phyloP scores from a whole-genome alignment of 1,140 invertebrate species.

The Andricus grossulariae region DNA sequence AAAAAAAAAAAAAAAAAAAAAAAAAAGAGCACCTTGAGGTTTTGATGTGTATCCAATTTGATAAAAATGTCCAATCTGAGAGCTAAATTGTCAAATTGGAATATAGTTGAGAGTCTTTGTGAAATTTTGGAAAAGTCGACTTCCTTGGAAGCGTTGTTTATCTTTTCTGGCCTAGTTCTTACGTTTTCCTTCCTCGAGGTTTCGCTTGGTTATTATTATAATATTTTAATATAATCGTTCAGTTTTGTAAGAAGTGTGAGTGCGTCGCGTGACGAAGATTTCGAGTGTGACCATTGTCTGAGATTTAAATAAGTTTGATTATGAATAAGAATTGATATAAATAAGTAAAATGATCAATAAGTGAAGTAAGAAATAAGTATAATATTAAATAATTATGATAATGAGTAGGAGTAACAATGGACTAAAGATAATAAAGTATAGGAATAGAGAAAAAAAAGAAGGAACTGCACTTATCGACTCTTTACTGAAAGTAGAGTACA shows the following conservation, averaged over 20 bases:
- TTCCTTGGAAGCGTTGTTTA: constrained; percentile 42
- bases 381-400: constrained; percentile 51
- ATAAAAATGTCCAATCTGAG: too few species aligned
- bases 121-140: constrained; percentile 32
- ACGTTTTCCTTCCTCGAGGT: constrained; percentile 51
- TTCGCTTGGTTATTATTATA: constrained; percentile 53
- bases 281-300: constrained; percentile 65
- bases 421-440: constrained; percentile 6
- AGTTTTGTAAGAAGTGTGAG: constrained; percentile 49
- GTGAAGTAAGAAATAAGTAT: neutral
- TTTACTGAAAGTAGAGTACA: constrained; percentile 69
- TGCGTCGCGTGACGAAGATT: neutral
- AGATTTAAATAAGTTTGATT: constrained; percentile 64
- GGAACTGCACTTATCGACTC: constrained; percentile 59
- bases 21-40: neutral
- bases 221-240: constrained; percentile 45
- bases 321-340: constrained; percentile 5
- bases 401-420: neutral
- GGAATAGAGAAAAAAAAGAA: constrained; percentile 42
- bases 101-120: neutral
- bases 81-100: too few species aligned
- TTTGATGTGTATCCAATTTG: too few species aligned
- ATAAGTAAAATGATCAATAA: constrained; percentile 37
- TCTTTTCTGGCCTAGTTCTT: constrained; percentile 56
- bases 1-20: too few species aligned